phyloP scores from a whole-genome alignment of 2,113 vertebrate species.

The Mustela lutreola region DNA sequence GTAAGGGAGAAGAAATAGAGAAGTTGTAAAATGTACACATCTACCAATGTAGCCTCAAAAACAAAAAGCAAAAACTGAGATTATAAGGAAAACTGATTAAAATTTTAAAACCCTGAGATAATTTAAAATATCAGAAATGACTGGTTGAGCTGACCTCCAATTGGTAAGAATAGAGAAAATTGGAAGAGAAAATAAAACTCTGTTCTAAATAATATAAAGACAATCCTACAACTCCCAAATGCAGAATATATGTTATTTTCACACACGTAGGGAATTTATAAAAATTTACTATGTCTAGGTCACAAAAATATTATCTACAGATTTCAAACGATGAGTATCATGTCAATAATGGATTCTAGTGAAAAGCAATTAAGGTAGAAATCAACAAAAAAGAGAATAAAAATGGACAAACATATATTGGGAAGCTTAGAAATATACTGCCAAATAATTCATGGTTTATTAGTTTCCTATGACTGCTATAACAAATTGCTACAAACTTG shows the following conservation, averaged over 20 bases:
- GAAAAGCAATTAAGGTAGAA: neutral
- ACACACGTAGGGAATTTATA: neutral
- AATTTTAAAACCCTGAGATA: neutral
- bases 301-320: neutral
- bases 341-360: neutral
- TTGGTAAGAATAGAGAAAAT: neutral
- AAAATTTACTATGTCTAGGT: neutral
- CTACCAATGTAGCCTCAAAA: neutral
- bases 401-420: neutral
- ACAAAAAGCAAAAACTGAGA: neutral
- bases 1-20: neutral
- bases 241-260: neutral
- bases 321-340: neutral
- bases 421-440: neutral
- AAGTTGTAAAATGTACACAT: neutral
- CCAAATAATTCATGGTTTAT: neutral
- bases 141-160: neutral
- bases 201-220: neutral
- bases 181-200: neutral
- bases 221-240: neutral
- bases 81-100: neutral
- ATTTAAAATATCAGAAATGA: neutral
- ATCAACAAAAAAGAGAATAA: neutral
- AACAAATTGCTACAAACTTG: neutral
- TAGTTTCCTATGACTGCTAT: neutral